Conservation (phyloP, 2,888 invertebrate species). For the Apeira syringaria region DNA sequence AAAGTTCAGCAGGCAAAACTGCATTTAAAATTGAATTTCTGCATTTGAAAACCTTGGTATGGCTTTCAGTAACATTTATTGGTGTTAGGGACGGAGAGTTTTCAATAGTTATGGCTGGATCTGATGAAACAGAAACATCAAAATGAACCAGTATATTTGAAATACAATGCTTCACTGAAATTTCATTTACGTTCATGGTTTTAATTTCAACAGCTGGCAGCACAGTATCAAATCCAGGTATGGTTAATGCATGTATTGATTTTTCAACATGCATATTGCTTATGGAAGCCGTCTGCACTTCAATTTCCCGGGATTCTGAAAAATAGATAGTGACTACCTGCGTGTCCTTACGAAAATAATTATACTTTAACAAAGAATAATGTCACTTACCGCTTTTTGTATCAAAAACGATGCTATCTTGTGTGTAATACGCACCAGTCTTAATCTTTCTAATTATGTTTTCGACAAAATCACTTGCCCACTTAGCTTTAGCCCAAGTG, state of each 20-base stretch:
- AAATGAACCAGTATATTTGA: conserved; percentile 64
- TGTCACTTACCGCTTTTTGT: conserved; percentile 28
- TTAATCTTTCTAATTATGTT: conserved; percentile 65
- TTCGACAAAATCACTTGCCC: conserved; percentile 69
- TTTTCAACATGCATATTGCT: neutral
- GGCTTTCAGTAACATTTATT: conserved; percentile 40
- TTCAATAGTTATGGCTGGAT: conserved; percentile 29
- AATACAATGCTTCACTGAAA: conserved; percentile 59
- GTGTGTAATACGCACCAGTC: conserved; percentile 60
- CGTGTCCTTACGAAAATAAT: too few relatives aligned
- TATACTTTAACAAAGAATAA: neutral
- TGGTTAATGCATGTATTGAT: conserved; percentile 16
- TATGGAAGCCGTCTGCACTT: conserved; percentile 42
- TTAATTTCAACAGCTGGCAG: conserved; percentile 53
- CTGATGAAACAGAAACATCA: conserved; percentile 52
- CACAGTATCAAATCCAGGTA: conserved; percentile 55
- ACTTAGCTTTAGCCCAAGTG: conserved; percentile 57
- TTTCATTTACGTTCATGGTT: conserved; percentile 51
- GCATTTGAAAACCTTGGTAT: conserved; percentile 59
- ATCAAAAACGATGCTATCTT: conserved; percentile 36
- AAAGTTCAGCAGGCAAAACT: conserved; percentile 66
- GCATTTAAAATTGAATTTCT: conserved; percentile 60
- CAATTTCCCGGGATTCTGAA: conserved; percentile 39
- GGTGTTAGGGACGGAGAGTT: conserved; percentile 45
- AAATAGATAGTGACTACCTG: neutral